Base-by-base conservation (phyloP, 1,140 invertebrate genomes). In the Eurytemora carolleeae region DNA sequence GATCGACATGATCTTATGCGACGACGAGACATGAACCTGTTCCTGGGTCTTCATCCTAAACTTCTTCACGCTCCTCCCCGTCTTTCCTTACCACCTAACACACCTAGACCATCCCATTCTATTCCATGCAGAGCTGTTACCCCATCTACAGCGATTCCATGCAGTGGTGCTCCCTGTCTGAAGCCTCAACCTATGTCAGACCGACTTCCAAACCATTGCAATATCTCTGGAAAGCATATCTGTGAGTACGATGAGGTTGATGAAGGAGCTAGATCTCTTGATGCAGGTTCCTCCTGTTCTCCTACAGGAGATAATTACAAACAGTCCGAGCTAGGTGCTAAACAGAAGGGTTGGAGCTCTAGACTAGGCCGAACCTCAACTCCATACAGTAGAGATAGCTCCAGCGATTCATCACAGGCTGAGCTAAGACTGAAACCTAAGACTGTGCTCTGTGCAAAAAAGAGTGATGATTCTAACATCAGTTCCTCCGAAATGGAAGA, bases 181-280 rank as follows among this genome's bases (percentile, higher is more conserved):
- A 7, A n/a, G n/a, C 31, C 31, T n/a, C 31, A 44, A n/a, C n/a
- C 31, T 12, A 44, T 44, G 31, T 81, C 84, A 67, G 82, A 84
- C 65, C 74, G 82, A 59, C 78, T 84, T 75, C 76, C 80, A 63
- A 80, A 79, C 2, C 74, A 76, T 1, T 85, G 82, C 71, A 79
- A 79, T 59, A 76, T 80, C 64, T 81, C 79, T 52, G 82, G 82
- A 0, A 85, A 85, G 67, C 80, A 83, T 65, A 78, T 79, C 63
- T 82, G 81, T 71, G 78, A 79, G 21, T 44, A 44, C n/a, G 7
- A 44, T 7, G 7, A 44, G 7, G n/a, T 7, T n/a, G 7, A n/a
- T 44, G 31, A 44, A n/a, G n/a, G 31, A 7, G n/a, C 7, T n/a
- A 44, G n/a, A 7, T 12, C 7, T n/a, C 7, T 7, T n/a, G 31